Percentiles rank a stretch among this genome's conserved stretches.
phyloP scores from a whole-genome alignment of 2,113 vertebrate genomes.

The Crocuta crocuta region DNA sequence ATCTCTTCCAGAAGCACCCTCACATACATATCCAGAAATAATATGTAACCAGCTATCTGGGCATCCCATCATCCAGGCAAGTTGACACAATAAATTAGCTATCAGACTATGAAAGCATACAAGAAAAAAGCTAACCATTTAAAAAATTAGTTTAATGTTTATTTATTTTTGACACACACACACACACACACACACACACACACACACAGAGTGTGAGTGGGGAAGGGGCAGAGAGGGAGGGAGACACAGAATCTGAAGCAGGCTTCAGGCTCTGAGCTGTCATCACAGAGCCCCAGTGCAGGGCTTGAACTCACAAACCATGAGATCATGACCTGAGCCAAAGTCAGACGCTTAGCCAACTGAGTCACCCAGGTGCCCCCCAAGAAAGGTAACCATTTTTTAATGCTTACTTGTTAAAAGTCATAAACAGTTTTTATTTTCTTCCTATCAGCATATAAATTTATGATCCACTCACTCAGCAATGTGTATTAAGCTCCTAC shows the following conservation, averaged over 20 bases:
- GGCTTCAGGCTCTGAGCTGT: too few relatives aligned
- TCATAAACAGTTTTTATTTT: neutral
- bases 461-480: neutral
- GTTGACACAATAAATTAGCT: neutral
- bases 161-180: too few relatives aligned
- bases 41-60: neutral
- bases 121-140: neutral
- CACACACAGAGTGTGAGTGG: too few relatives aligned
- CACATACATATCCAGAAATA: neutral
- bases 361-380: too few relatives aligned
- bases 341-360: too few relatives aligned
- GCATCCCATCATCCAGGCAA: neutral
- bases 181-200: too few relatives aligned
- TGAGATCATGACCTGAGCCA: too few relatives aligned
- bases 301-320: too few relatives aligned
- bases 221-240: too few relatives aligned
- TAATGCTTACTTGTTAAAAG: neutral
- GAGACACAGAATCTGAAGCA: too few relatives aligned
- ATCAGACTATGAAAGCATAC: neutral
- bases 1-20: neutral
- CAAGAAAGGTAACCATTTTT: neutral
- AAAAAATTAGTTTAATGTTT: neutral
- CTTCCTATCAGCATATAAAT: neutral
- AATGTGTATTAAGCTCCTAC: neutral
- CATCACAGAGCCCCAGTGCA: too few relatives aligned